These are phyloP conservation scores for Drosophila phalerata DNA, from an alignment of 2,888 invertebrate species.

Conservation along the genomic window DNA sequence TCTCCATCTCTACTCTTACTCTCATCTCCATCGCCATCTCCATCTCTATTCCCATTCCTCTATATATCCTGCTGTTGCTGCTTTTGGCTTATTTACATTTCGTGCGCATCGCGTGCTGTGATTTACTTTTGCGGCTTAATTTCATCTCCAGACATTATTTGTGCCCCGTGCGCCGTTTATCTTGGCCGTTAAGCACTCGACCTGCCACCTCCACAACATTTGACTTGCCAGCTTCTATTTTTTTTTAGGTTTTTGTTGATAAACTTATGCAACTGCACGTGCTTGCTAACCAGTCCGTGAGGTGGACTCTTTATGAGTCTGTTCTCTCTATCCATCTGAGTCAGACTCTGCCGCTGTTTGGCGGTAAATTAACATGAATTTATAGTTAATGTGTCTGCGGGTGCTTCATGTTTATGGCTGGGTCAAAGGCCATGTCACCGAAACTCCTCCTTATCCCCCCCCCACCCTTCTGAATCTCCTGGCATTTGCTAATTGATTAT, in stretches of 20 bases:
- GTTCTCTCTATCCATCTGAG: background rate
- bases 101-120: conserved; percentile 81
- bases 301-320: conserved; percentile 73
- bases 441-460: conserved; percentile 10
- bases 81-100: conserved; percentile 81
- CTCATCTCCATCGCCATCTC: background rate
- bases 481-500: conserved; percentile 72
- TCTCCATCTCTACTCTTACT: background rate
- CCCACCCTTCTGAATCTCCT: conserved; percentile 3
- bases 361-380: conserved; percentile 82
- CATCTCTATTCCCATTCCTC: background rate
- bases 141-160: conserved; percentile 84
- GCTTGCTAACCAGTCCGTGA: conserved; percentile 63
- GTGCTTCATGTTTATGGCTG: conserved; percentile 19
- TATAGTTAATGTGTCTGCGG: conserved; percentile 80
- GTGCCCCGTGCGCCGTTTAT: conserved; percentile 78
- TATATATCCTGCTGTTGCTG: background rate
- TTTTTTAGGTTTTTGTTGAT: conserved; percentile 42
- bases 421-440: conserved; percentile 26
- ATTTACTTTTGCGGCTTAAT: conserved; percentile 85
- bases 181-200: conserved; percentile 76
- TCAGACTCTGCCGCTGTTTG: conserved; percentile 28
- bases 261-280: conserved; percentile 82
- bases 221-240: conserved; percentile 35
- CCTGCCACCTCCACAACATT: conserved; percentile 35